Percentiles rank a stretch among this genome's conserved stretches.
These are phyloP conservation scores for Leucopternis melanops DNA, from an alignment of 2,113 vertebrate species.

Conservation along the genomic window DNA sequence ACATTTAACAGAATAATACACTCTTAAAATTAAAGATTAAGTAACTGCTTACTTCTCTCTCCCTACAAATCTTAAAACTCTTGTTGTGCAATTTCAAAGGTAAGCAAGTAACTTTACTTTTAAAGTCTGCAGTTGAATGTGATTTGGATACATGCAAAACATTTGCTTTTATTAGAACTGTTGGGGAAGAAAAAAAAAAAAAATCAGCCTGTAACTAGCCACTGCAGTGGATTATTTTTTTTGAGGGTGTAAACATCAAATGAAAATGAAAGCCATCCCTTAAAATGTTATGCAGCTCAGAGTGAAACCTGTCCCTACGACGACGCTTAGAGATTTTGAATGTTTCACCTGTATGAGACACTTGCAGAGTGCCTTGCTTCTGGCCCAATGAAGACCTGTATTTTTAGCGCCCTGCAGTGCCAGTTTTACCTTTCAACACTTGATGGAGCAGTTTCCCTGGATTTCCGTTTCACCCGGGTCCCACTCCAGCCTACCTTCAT, in stretches of 20 bases:
- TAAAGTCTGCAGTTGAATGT: background rate
- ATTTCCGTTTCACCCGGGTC: background rate
- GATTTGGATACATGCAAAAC: background rate
- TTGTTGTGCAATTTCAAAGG: background rate
- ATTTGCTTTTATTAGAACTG: background rate
- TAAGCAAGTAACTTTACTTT: background rate
- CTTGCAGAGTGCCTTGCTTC: background rate
- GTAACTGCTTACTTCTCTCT: background rate
- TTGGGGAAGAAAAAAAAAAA: background rate
- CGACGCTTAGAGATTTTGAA: background rate
- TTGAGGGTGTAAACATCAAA: background rate
- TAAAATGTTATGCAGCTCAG: background rate
- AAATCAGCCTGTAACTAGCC: background rate
- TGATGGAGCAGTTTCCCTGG: slow-evolving; percentile 54
- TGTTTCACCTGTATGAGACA: background rate
- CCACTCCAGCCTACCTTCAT: background rate
- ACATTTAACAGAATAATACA: background rate
- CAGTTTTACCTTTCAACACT: slow-evolving; percentile 46
- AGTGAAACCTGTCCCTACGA: background rate
- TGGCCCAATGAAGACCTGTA: background rate
- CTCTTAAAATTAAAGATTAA: background rate
- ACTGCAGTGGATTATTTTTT: background rate
- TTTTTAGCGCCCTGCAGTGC: background rate
- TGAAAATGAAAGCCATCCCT: background rate
- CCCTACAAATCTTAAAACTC: background rate